Base-by-base conservation (phyloP, 2,797 vertebrate species). In the Xerus rutilus region DNA sequence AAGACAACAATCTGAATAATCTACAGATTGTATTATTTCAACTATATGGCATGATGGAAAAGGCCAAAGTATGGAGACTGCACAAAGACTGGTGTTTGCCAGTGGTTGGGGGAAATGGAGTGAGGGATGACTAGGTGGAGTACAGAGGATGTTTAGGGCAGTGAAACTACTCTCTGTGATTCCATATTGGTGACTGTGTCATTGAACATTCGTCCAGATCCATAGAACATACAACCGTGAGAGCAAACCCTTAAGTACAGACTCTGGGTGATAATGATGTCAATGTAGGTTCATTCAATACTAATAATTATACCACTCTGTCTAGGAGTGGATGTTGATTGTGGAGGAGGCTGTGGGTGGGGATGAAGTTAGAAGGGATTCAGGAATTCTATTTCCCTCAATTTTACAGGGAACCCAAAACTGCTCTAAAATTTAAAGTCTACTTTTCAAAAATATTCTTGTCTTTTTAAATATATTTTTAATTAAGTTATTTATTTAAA, bases 261-360 rank as follows among this genome's bases (percentile, higher is more conserved):
- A 10, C 25, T 49, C 20, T 2, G 7, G 76, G 76, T 39, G 45
- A 35, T 11, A 21, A 4, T 62, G 62, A 23, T 6, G 14, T 20
- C 18, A 30, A 0, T 4, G n/a, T 9, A 39, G 28, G 28, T 5
- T 78, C 65, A 57, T 32, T 62, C 8, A 14, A 0, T 13, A 28
- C 2, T 54, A 47, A 32, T 11, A 47, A 47, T 47, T 7, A 4
- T 23, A 4, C 52, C 5, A 0, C 14, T 45, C 32, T 52, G 7
- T 18, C 5, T 52, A 69, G 67, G 2, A 20, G 7, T 25, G 45
- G 17, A 8, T 67, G 7, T 25, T 59, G 9, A 35, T 6, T 30
- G 35, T 14, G 18, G 45, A 28, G 25, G 32, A 77, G 35, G 2
- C 32, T 32, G 1, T n/a, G 18, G 1, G 0, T 21, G 2, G 0